Evolutionary conservation across 2,113 vertebrate species (phyloP).

Genomic region (Oreochromis tanganicae): DNA sequence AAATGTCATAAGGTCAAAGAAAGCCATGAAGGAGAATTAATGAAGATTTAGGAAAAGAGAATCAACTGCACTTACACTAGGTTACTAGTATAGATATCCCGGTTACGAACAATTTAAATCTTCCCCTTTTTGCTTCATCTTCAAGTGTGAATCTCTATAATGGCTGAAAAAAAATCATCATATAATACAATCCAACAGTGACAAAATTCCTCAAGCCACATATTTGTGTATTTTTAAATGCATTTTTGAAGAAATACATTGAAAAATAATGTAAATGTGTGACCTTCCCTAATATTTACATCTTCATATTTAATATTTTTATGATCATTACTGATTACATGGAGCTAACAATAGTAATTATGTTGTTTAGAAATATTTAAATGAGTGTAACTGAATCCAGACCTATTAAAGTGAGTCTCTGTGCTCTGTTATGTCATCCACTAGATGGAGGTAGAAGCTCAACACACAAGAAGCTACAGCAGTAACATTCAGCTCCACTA

Average conservation of each 20-base stretch:
- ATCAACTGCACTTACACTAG: not conserved
- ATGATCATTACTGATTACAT: not conserved
- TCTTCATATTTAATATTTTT: not conserved
- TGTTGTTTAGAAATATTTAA: not conserved
- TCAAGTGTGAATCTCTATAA: not conserved
- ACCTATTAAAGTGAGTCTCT: not conserved
- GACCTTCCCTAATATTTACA: not conserved
- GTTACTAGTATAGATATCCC: not conserved
- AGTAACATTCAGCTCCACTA: not conserved
- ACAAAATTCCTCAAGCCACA: not conserved
- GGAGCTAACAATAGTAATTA: not conserved
- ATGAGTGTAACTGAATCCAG: not conserved
- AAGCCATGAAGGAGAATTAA: not conserved
- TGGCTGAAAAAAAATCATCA: not conserved
- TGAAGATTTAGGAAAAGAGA: not conserved
- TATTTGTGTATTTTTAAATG: not conserved
- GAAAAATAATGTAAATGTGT: not conserved
- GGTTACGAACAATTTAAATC: not conserved
- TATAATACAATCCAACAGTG: not conserved
- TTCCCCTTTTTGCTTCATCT: not conserved
- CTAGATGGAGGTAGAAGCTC: constrained; percentile 26
- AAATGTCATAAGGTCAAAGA: not conserved
- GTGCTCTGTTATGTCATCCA: not conserved
- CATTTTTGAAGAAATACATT: not conserved
- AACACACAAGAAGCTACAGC: not conserved